Conservation (phyloP, 2,888 invertebrate species). For the Agrotis puta region DNA sequence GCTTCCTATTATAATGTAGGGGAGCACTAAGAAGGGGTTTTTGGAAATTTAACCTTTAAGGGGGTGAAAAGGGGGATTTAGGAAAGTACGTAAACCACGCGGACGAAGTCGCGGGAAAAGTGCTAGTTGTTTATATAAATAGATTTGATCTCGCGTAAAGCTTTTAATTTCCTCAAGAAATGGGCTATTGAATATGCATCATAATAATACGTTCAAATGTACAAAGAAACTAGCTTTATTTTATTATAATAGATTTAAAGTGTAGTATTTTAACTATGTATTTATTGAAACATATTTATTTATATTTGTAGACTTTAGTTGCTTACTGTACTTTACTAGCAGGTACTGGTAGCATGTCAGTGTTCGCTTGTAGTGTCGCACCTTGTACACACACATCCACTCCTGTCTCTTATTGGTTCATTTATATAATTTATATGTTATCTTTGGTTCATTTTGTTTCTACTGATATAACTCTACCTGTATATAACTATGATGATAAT, state of each 20-base stretch:
- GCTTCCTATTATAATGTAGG: too few species aligned
- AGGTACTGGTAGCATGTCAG: conserved; percentile 22
- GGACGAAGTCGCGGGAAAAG: too few species aligned
- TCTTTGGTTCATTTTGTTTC: conserved; percentile 72
- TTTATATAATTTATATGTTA: conserved; percentile 66
- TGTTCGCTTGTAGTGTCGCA: conserved; percentile 32
- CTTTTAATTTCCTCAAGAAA: background rate
- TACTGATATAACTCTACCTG: conserved; percentile 67
- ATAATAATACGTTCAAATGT: too few species aligned
- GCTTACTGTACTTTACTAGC: background rate
- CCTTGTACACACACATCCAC: conserved; percentile 65
- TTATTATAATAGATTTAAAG: background rate
- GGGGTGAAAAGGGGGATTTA: too few species aligned
- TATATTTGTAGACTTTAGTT: background rate
- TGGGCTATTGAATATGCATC: background rate
- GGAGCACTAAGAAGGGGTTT: too few species aligned
- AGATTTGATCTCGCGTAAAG: background rate
- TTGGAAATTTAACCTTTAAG: too few species aligned
- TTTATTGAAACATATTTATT: background rate
- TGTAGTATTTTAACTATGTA: background rate
- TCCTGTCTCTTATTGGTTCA: conserved; percentile 69
- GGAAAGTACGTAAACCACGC: too few species aligned
- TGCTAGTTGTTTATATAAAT: too few species aligned
- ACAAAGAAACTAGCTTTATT: background rate
- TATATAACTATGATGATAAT: conserved; percentile 66